Base-by-base conservation (phyloP, 2,888 invertebrate genomes). In the Caenorhabditis zanzibari region DNA sequence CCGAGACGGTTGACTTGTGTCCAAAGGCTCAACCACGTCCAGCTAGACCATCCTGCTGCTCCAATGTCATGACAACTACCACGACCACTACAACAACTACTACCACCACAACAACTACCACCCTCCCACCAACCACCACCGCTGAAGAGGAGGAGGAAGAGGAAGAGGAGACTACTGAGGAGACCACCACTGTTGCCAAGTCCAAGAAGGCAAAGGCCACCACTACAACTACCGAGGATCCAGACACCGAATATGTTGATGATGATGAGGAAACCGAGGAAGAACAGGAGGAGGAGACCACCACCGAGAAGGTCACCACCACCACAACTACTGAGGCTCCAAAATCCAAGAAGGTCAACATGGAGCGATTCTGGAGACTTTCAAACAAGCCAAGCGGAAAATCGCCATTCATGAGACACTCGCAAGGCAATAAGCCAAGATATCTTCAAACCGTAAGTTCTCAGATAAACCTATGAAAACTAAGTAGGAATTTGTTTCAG, bases 291-390 rank as follows among this genome's bases (percentile, higher is more conserved):
- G 76, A 72, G 24, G 72, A 66, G 32, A 63, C 68, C 16, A 82
- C 71, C 22, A 76, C 82, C 16, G 52, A 28, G 14, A 49, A 49
- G 35, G 24, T 10, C 22, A 49, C 66, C 32, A 63, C 58, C 3
- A 64, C 41, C n/a, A 38, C 64, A 9, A 41, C 38, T 9, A 73
- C 73, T 12, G 68, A 68, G 38, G 54, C 68, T 54, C 35, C 68
- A 10, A 59, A 54, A 7, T 22, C 28, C n/a, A 81, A 74, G 54
- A 77, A 90, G 74, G 77, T 91, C 56, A 92, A 92, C 85, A 90
- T 92, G 91, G 89, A 89, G 41, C 80, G 92, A 19, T 92, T 92
- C 86, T 89, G 86, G 87, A 86, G 90, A 49, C 85, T 92, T 32
- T 87, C 90, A 1, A 79, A 88, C 24, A 79, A 83, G 24, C 89